Evolutionary conservation across 1,140 invertebrate genomes (phyloP).

Genomic region (Drosophila novamexicana): DNA sequence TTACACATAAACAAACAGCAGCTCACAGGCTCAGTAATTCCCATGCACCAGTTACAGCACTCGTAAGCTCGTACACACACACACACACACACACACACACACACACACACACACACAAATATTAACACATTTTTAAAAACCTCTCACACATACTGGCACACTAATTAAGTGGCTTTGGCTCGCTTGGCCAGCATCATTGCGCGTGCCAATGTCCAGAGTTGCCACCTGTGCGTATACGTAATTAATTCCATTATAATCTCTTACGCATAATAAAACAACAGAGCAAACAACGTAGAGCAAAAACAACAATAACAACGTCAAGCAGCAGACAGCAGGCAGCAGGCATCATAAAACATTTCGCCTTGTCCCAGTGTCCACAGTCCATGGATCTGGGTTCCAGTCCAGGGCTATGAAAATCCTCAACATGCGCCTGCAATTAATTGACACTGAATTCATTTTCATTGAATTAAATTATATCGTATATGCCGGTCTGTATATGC

Average conservation of each 20-base stretch:
- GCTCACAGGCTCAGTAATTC: slow-evolving; percentile 26
- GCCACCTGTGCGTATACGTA: slow-evolving; percentile 79
- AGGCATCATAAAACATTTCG: slow-evolving; percentile 45
- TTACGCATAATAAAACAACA: slow-evolving; percentile 78
- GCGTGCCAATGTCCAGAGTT: slow-evolving; percentile 20
- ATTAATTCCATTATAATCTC: slow-evolving; percentile 81
- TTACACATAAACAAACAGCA: slow-evolving; percentile 67
- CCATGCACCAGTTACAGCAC: slow-evolving; percentile 4
- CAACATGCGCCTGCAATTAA: slow-evolving; percentile 59
- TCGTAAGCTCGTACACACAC: slow-evolving; percentile 24
- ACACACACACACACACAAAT: slow-evolving; percentile 11
- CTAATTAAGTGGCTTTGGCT: slow-evolving; percentile 66
- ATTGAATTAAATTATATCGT: slow-evolving; percentile 61
- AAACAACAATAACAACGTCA: slow-evolving; percentile 1
- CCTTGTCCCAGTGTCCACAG: not conserved
- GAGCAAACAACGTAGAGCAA: slow-evolving; percentile 37
- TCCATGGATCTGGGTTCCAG: not conserved
- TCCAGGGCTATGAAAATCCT: slow-evolving; percentile 28
- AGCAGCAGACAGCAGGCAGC: slow-evolving; percentile 14
- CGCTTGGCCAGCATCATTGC: slow-evolving; percentile 19
- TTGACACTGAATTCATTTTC: slow-evolving; percentile 62
- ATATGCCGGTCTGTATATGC: not conserved
- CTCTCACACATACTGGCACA: slow-evolving; percentile 12
- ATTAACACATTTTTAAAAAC: not conserved
- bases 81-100: slow-evolving; percentile 24